Evolutionary conservation across 2,797 vertebrate species (phyloP).

Genomic region (Sebastes matsubarae): DNA sequence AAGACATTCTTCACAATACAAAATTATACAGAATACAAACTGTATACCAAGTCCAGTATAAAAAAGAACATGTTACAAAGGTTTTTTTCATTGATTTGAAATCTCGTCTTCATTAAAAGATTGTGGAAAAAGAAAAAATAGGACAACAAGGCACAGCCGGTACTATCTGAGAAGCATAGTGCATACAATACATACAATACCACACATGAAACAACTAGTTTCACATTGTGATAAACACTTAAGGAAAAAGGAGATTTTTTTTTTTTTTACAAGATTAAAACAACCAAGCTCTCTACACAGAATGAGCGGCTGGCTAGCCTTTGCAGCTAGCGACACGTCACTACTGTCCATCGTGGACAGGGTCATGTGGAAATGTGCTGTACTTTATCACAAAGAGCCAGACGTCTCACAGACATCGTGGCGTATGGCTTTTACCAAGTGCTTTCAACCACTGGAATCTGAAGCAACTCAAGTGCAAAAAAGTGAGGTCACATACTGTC

Average conservation of each 20-base stretch:
- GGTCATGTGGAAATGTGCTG: slow-evolving; percentile 66
- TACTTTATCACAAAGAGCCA: slow-evolving; percentile 58
- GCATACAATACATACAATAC: slow-evolving; percentile 85
- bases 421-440: slow-evolving; percentile 76
- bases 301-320: slow-evolving; percentile 41
- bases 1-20: slow-evolving; percentile 87
- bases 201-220: slow-evolving; percentile 76
- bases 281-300: slow-evolving; percentile 42
- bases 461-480: slow-evolving; percentile 78
- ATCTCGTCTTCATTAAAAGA: slow-evolving; percentile 87
- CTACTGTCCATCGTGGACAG: slow-evolving; percentile 58
- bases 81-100: slow-evolving; percentile 85
- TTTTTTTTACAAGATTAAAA: slow-evolving; percentile 49
- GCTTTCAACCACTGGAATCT: slow-evolving; percentile 72
- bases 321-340: slow-evolving; percentile 25
- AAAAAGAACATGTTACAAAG: slow-evolving; percentile 76
- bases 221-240: slow-evolving; percentile 81
- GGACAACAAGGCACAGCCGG: slow-evolving; percentile 92
- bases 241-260: background rate
- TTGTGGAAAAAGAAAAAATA: slow-evolving; percentile 79
- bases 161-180: slow-evolving; percentile 92
- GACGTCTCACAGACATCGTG: slow-evolving; percentile 60
- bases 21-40: slow-evolving; percentile 89
- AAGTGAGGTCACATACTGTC: slow-evolving; percentile 71
- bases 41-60: slow-evolving; percentile 87